Evolutionary conservation across 1,140 invertebrate genomes (phyloP), one percentile per base, ranked within the genome.

Genomic region (Harlomillsia oculata): DNA sequence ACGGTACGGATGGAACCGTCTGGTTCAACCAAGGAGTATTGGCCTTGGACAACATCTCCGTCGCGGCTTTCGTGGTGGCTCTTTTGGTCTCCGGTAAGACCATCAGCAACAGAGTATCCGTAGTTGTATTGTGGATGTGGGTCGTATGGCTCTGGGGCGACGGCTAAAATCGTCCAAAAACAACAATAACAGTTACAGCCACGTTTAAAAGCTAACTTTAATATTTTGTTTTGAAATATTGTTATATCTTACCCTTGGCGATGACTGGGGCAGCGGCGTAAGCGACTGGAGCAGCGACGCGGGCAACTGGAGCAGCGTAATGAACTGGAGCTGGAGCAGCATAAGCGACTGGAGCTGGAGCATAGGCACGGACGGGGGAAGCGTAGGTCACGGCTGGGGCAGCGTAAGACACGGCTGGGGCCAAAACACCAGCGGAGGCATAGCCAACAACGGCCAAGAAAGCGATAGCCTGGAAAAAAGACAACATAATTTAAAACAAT

Each of bases 1-100:
- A 84, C 83, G 48, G 48, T 50, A 50, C 48, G 48, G 48, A 50
- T 36, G 30, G 48, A 50, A 50, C 48, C 48, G 39, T 50, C 48
- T 28, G 48, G 48, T 23, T 50, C 48, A 50, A 50, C 48, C 5
- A 50, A 30, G 48, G 48, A 50, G 48, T 50, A 50, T 37, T 39
- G 30, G 6, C 83, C 83, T n/a, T 72, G 71, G 21, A 85, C 82
- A 2, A 76, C 74, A 65, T 85, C 81, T 30, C 83, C 83, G 56
- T 81, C 75, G 36, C 82, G 76, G 36, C 69, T 76, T 69, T 84
- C 82, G 52, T 80, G 75, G 63, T 82, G 80, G 59, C 72, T 73
- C 69, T 84, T 83, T 2, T 77, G 71, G 69, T 84, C 81, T 2
- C 75, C 74, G 1, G 65, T 77, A 59, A 62, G 66, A 67, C 30